These are phyloP conservation scores for Catamblyrhynchus diadema DNA, from an alignment of 2,797 vertebrate species.

Conservation along the genomic window DNA sequence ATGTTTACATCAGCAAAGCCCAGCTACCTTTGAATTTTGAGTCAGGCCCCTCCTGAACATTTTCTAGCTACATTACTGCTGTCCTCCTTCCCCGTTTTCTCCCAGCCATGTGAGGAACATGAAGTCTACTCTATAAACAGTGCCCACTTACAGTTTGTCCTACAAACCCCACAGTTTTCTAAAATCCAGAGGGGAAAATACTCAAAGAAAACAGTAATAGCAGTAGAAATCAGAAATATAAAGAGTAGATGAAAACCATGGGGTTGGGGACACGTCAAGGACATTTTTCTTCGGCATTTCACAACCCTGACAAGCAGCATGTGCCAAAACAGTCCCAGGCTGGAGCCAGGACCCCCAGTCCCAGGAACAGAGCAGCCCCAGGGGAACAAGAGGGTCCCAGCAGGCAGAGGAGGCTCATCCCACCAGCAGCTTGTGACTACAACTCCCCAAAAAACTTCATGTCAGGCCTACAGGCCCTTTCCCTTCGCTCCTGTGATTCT, in stretches of 20 bases:
- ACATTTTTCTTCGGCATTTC: background rate
- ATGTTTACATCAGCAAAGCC: background rate
- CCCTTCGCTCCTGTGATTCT: background rate
- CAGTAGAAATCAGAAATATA: background rate
- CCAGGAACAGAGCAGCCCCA: background rate
- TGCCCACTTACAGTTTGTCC: fast-evolving
- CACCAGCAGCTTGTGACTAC: background rate
- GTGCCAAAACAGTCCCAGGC: background rate
- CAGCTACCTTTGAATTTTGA: background rate
- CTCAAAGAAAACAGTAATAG: background rate
- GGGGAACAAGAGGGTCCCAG: background rate
- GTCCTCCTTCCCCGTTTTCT: background rate
- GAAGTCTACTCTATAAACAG: background rate
- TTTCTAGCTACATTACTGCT: background rate
- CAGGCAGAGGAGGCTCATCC: background rate
- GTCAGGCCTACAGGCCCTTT: background rate
- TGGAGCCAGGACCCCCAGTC: fast-evolving
- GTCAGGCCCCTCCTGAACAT: background rate
- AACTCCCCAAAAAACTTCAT: background rate
- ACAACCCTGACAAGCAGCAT: background rate
- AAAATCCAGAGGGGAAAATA: background rate
- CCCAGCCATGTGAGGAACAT: fast-evolving
- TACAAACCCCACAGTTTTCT: background rate
- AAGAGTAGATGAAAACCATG: background rate
- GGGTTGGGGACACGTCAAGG: fast-evolving